Conservation (phyloP, 2,888 invertebrate species). For the Ischnus inquisitorius region DNA sequence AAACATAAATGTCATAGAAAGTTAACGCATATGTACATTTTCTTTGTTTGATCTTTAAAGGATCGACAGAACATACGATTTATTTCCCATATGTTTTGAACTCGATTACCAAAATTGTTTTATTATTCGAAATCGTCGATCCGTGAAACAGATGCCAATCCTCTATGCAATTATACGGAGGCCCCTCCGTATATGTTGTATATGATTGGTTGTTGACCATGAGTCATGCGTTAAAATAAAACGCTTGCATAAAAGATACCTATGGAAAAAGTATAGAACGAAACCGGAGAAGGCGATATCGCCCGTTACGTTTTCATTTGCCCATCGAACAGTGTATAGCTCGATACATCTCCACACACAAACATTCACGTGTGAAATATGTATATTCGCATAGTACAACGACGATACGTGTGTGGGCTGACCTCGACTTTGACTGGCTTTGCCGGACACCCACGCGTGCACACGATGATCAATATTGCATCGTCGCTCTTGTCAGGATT, state of each 20-base stretch:
- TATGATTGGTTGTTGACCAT: slow-evolving; percentile 51
- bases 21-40: neutral
- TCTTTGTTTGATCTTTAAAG: neutral
- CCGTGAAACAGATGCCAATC: slow-evolving; percentile 59
- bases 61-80: neutral
- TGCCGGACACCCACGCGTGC: slow-evolving; percentile 56
- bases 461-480: slow-evolving; percentile 63
- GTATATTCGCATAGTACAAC: slow-evolving; percentile 16
- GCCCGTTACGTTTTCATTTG: neutral
- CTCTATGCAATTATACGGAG: neutral
- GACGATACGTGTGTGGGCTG: slow-evolving; percentile 52
- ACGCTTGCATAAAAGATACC: slow-evolving; percentile 42
- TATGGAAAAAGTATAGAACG: slow-evolving; percentile 20
- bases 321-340: slow-evolving; percentile 19
- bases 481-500: slow-evolving; percentile 56
- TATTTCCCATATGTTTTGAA: neutral
- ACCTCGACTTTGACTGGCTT: slow-evolving; percentile 69
- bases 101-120: slow-evolving; percentile 46
- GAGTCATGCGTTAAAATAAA: slow-evolving; percentile 58
- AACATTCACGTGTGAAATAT: slow-evolving; percentile 13
- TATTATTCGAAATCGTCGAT: slow-evolving; percentile 56
- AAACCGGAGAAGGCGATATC: slow-evolving; percentile 8
- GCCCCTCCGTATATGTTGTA: slow-evolving; percentile 35
- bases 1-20: too few species aligned
- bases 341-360: slow-evolving; percentile 1